phyloP scores from a whole-genome alignment of 2,113 vertebrate species.

The Phylloscopus trochilus region DNA sequence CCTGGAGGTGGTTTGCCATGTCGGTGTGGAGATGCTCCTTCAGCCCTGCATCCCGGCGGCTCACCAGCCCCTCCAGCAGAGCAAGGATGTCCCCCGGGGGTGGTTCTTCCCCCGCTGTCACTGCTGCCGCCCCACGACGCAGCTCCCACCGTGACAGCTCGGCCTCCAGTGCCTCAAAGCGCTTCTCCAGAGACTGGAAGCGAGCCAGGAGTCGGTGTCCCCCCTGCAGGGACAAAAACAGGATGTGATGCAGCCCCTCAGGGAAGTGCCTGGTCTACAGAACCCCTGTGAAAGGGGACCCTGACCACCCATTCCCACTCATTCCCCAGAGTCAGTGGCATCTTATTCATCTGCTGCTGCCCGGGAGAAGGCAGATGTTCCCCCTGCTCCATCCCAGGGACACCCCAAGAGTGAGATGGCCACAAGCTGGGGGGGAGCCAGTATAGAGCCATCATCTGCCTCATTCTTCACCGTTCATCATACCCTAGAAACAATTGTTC shows the following conservation, averaged over 20 bases:
- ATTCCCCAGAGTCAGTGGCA: neutral
- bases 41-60: constrained; percentile 42
- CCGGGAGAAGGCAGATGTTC: neutral
- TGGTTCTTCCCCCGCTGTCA: neutral
- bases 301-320: neutral
- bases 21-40: constrained; percentile 62
- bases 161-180: constrained; percentile 60
- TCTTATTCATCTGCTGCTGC: neutral
- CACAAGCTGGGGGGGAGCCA: neutral
- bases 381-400: neutral
- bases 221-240: neutral
- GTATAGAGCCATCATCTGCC: neutral
- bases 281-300: neutral
- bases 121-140: neutral
- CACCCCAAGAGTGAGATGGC: neutral
- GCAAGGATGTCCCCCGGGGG: constrained; percentile 35
- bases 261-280: neutral
- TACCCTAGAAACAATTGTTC: neutral
- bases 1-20: constrained; percentile 55
- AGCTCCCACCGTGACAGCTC: constrained; percentile 58
- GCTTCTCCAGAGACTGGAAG: constrained; percentile 73
- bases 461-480: neutral
- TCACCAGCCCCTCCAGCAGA: constrained; percentile 70
- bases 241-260: fast-evolving
- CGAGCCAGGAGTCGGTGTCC: constrained; percentile 65